These are phyloP conservation scores for Aporrectodea caliginosa DNA, from an alignment of 1,140 invertebrate species.

Conservation along the genomic window DNA sequence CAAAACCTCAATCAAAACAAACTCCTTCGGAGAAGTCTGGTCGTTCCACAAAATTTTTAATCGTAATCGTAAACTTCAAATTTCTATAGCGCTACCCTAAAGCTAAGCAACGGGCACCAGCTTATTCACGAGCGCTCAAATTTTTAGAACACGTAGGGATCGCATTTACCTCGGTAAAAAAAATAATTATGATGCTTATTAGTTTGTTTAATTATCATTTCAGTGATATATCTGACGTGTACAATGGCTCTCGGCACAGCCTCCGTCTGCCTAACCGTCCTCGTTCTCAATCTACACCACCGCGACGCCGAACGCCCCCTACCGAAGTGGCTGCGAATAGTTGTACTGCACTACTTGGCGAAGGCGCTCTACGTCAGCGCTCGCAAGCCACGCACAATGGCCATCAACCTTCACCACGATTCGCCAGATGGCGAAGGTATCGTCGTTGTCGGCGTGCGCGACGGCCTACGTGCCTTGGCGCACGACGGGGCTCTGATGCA, in stretches of 20 bases:
- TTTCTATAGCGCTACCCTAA: too few species aligned
- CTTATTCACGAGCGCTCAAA: too few species aligned
- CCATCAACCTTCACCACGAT: constrained; percentile 11
- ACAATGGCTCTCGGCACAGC: constrained; percentile 99
- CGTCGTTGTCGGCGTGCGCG: background rate
- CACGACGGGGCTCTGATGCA: constrained; percentile 14
- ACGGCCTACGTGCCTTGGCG: constrained; percentile 14
- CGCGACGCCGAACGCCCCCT: constrained; percentile 55
- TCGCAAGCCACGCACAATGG: constrained; percentile 26
- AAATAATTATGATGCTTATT: too few species aligned
- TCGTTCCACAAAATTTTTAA: too few species aligned
- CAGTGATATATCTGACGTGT: constrained; percentile 99
- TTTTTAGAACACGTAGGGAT: too few species aligned
- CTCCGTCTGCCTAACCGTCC: constrained; percentile 95
- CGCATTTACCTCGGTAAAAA: too few species aligned
- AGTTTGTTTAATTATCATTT: constrained; percentile 12
- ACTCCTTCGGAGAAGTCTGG: too few species aligned
- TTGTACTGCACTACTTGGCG: constrained; percentile 19
- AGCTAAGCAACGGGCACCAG: too few species aligned
- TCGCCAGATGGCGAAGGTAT: background rate
- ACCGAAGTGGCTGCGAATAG: constrained; percentile 17
- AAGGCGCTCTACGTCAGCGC: constrained; percentile 21
- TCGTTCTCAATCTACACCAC: constrained; percentile 99
- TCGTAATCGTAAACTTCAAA: too few species aligned
- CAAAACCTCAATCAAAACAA: too few species aligned